Evolutionary conservation across 1,140 invertebrate genomes (phyloP).

Genomic region (Catajapyx aquilonaris): DNA sequence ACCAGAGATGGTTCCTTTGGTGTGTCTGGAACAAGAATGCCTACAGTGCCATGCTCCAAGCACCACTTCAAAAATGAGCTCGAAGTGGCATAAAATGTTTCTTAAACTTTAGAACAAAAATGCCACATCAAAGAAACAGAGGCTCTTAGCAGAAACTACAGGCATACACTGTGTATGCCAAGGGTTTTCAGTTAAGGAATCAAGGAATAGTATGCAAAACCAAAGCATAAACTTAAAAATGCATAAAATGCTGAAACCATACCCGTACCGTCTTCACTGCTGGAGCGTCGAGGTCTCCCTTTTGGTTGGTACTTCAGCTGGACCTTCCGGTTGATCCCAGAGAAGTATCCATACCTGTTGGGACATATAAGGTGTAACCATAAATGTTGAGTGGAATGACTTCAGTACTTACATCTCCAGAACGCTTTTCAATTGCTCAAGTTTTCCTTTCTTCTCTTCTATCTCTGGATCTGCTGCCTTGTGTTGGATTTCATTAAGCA

Average conservation of each 20-base stretch:
- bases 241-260: too few species aligned
- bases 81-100: not conserved
- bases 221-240: too few species aligned
- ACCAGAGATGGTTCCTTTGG: conserved; percentile 74
- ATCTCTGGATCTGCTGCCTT: conserved; percentile 69
- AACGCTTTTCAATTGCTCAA: conserved; percentile 94
- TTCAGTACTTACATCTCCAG: conserved; percentile 74
- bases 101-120: conserved; percentile 4
- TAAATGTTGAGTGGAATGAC: conserved; percentile 5
- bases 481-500: conserved; percentile 71
- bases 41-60: too few species aligned
- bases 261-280: conserved; percentile 81
- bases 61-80: too few species aligned
- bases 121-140: too few species aligned
- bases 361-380: conserved; percentile 9
- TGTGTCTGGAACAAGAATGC: conserved; percentile 38
- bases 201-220: too few species aligned
- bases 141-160: too few species aligned
- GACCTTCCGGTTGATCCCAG: conserved; percentile 98
- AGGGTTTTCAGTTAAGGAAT: too few species aligned
- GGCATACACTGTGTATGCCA: too few species aligned
- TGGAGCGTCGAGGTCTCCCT: conserved; percentile 74
- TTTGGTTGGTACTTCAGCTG: conserved; percentile 98
- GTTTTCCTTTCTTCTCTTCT: conserved; percentile 90
- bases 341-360: conserved; percentile 94